Base-by-base conservation (phyloP, 37 sponge, comb jelly and placozoan genomes). In the Geodia barretti region DNA sequence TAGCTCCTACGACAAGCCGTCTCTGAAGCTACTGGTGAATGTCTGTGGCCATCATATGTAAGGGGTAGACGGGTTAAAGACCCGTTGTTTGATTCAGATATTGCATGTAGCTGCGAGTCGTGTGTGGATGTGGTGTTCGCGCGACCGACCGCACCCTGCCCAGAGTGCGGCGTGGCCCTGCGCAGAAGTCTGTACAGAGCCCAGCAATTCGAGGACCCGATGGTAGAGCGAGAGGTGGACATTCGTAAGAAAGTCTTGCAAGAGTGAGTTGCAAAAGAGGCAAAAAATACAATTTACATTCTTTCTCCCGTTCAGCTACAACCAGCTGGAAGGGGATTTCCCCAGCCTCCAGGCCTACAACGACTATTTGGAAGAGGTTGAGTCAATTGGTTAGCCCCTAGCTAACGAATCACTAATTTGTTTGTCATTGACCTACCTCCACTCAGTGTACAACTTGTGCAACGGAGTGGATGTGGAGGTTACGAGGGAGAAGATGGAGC, bases 281-380 rank as follows among this genome's bases (percentile, higher is more conserved):
- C 8, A 8, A 65, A 17, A 47, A 76, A 20, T 76, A 21, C 39
- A 79, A 79, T 26, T 26, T 21, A 17, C 81, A 75, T 76, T 47
- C 54, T 47, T 7, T 47, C 11, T 47, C 14, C 7, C 14, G 7
- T 47, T 25, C 71, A 94, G 95, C 65, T 98, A 89, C 73, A 98
- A 98, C 79, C 93, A 92, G 73, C 76, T 75, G 0, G 89, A 96
- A 74, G 86, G 79, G 21, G 94, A 98, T 58, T 98, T 98, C 61
- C 17, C 39, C 9, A 61, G 88, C 19, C 61, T 96, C 69, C 47
- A 69, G 28, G 94, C 91, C 68, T 98, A 87, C 77, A 96, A 98
- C 65, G 97, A 98, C 78, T 98, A 98, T 62, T 60, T 98, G 72
- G 99, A 98, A 71, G 97, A 96, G 41, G 84, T 98, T 2, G 99